Evolutionary conservation across 2,888 invertebrate genomes (phyloP).

Genomic region (Anaspis maculata): DNA sequence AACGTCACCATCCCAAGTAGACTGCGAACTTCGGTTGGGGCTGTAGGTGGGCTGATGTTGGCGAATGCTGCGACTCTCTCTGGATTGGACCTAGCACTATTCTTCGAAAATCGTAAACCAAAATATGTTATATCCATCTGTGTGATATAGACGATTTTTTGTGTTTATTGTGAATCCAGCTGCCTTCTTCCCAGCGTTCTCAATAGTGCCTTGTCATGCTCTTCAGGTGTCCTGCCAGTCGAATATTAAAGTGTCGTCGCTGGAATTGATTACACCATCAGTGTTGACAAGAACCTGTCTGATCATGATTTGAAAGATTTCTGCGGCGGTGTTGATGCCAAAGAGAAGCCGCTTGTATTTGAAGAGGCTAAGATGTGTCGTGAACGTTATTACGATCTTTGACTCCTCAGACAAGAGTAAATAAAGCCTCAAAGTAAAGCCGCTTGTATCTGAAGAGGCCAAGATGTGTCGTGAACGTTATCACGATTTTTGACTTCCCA

Average conservation of each 20-base stretch:
- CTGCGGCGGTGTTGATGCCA: slow-evolving; percentile 36
- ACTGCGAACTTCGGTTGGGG: slow-evolving; percentile 6
- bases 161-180: slow-evolving; percentile 23
- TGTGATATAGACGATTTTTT: slow-evolving; percentile 29
- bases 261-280: slow-evolving; percentile 30
- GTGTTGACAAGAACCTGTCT: slow-evolving; percentile 28
- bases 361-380: slow-evolving; percentile 29
- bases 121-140: slow-evolving; percentile 22
- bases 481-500: slow-evolving; percentile 25
- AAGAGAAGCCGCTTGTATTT: slow-evolving; percentile 34
- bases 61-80: slow-evolving; percentile 22
- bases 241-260: slow-evolving; percentile 36
- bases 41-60: slow-evolving; percentile 3
- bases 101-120: slow-evolving; percentile 22
- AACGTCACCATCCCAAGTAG: slow-evolving; percentile 14
- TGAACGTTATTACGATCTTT: too few species aligned
- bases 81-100: slow-evolving; percentile 25
- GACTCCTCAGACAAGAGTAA: too few species aligned
- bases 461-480: slow-evolving; percentile 33
- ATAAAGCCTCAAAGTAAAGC: too few species aligned
- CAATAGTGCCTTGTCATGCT: slow-evolving; percentile 26
- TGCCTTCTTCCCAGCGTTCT: slow-evolving; percentile 20
- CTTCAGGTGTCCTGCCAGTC: slow-evolving; percentile 20
- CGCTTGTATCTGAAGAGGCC: too few species aligned
- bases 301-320: slow-evolving; percentile 37